Base-by-base conservation (phyloP, 2,888 invertebrate genomes). In the Toxonevra muliebris region DNA sequence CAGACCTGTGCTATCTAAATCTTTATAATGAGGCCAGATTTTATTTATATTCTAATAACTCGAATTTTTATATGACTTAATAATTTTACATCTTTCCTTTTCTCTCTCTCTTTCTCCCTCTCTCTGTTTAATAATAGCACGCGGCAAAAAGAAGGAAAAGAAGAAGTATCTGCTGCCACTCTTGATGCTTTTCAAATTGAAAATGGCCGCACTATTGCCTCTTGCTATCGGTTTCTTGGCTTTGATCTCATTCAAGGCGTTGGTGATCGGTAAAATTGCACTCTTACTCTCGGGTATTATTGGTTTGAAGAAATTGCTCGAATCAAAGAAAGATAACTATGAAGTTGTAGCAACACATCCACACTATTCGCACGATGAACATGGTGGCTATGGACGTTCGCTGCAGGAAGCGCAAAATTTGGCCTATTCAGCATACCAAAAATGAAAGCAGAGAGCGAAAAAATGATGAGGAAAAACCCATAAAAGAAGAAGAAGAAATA, bases 221-320 rank as follows among this genome's bases (percentile, higher is more conserved):
- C 86, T 94, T 74, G 90, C 91, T 78, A 88, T 94, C 68, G 94
- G 91, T 75, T 88, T 87, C 75, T 89, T 94, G 77, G 94, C 93
- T 65, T 87, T 94, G 72, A 88, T 94, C 57, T 93, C 94, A 53
- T 89, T 94, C 88, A 94, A 95, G 88, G 94, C 94, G 71, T 88
- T 95, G 75, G 86, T 94, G 79, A 88, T 94, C 75, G 93, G 93
- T 77, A 95, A 95, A 87, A 90, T 94, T 71, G 94, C 94, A 4
- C 87, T 95, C 20, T 87, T 93, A 65, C 89, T 94, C 72, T 90
- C 93, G 62, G 90, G 89, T 69, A 88, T 94, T 70, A 89, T 94
- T 69, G 91, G 88, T 3, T 84, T 91, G 69, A 91, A 91, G 86
- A 94, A 94, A 80, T 87, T 94, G 5, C 85, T 93, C 58, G 90